A percentile compares a stretch with the other conserved stretches of the same genome.
Evolutionary conservation across 2,888 invertebrate species (phyloP).

Genomic region (Drosophila antonietae): DNA sequence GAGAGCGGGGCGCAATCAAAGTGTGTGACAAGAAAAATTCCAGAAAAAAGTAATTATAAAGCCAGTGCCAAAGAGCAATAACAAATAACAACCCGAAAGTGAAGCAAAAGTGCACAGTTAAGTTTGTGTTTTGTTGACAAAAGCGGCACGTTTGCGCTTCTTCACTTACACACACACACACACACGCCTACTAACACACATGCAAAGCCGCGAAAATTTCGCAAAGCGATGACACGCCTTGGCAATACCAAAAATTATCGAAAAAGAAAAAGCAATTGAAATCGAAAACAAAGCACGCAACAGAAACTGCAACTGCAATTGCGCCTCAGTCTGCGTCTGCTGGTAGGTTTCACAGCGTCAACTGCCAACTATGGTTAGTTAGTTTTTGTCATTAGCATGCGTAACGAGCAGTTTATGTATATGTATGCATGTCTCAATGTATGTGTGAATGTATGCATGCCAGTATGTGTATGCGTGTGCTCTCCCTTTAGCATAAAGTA

Average conservation of each 20-base stretch:
- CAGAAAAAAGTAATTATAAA: conserved; percentile 50
- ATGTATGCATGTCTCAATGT: not conserved
- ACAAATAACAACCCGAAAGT: conserved; percentile 45
- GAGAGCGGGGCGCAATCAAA: conserved; percentile 21
- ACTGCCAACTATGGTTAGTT: conserved; percentile 61
- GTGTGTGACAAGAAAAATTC: conserved; percentile 47
- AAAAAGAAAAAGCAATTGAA: conserved; percentile 18
- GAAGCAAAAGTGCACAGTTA: conserved; percentile 57
- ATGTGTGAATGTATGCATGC: not conserved
- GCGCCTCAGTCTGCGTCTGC: conserved; percentile 20
- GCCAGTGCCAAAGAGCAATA: conserved; percentile 42
- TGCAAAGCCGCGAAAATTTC: conserved; percentile 34
- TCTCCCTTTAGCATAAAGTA: conserved; percentile 25
- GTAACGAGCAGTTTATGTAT: conserved; percentile 37
- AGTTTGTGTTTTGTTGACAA: conserved; percentile 63
- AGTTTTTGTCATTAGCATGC: conserved; percentile 69
- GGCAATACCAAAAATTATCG: conserved; percentile 45
- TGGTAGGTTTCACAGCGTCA: conserved; percentile 59
- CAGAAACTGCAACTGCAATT: conserved; percentile 16
- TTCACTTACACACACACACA: conserved; percentile 33
- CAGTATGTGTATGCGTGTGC: not conserved
- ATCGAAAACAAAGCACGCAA: conserved; percentile 28
- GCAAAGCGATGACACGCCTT: conserved; percentile 62
- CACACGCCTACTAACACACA: conserved; percentile 10
- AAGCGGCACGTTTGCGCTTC: conserved; percentile 79